These are phyloP conservation scores for Poicephalus meyeri DNA, from an alignment of 2,113 vertebrate species.

Conservation along the genomic window DNA sequence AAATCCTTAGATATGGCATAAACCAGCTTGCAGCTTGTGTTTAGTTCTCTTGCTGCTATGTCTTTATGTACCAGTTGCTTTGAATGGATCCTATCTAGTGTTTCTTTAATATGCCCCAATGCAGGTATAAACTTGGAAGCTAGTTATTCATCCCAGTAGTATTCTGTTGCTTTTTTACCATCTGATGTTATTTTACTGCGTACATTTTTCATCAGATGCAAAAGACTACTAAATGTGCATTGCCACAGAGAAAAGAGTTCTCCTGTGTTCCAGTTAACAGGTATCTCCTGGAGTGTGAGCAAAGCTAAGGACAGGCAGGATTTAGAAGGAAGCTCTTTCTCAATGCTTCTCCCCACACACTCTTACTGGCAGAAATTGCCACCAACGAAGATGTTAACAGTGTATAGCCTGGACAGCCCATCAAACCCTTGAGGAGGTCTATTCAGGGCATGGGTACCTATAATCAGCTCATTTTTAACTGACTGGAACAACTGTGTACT, in stretches of 20 bases:
- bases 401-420: neutral
- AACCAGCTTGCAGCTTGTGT: neutral
- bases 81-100: neutral
- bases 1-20: neutral
- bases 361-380: neutral
- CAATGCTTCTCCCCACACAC: neutral
- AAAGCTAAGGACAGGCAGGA: neutral
- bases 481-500: neutral
- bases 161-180: neutral
- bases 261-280: neutral
- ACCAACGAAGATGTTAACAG: neutral
- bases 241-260: neutral
- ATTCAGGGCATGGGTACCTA: neutral
- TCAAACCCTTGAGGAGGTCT: neutral
- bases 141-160: neutral
- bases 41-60: neutral
- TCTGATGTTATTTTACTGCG: neutral
- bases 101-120: neutral
- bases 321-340: neutral
- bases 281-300: neutral
- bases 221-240: neutral
- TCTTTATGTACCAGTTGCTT: neutral
- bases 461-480: neutral
- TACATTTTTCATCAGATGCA: neutral
- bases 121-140: neutral